These are phyloP conservation scores for Pygocentrus nattereri DNA, from an alignment of 2,797 vertebrate species.

Conservation along the genomic window DNA sequence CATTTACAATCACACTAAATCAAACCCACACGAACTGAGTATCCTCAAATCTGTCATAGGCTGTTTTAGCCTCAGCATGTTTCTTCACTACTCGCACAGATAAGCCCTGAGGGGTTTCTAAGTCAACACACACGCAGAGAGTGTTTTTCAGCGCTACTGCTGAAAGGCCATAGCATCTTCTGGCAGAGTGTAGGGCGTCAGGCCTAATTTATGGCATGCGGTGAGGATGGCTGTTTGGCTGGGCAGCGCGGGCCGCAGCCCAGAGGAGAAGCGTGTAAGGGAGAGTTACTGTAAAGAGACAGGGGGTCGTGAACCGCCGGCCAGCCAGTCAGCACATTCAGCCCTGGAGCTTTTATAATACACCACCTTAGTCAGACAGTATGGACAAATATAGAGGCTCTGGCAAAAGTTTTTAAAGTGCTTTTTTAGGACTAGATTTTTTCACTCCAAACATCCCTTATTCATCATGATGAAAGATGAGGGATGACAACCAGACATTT, in stretches of 20 bases:
- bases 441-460: slow-evolving; percentile 4
- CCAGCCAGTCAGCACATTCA: slow-evolving; percentile 32
- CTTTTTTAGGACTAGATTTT: background rate
- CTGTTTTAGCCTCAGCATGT: slow-evolving; percentile 10
- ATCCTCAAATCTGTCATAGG: slow-evolving; percentile 17
- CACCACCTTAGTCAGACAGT: slow-evolving; percentile 14
- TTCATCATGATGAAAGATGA: slow-evolving; percentile 6
- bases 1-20: slow-evolving; percentile 5
- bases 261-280: slow-evolving; percentile 20
- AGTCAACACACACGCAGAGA: slow-evolving; percentile 27
- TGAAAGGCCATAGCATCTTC: slow-evolving; percentile 36
- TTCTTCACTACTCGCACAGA: background rate
- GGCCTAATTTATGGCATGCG: slow-evolving; percentile 48
- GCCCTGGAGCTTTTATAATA: slow-evolving; percentile 14
- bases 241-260: slow-evolving; percentile 21
- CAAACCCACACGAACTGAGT: background rate
- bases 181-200: slow-evolving; percentile 17
- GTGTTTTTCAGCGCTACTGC: slow-evolving; percentile 37
- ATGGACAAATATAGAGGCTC: slow-evolving; percentile 8
- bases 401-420: background rate
- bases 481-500: background rate
- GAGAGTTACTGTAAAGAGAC: slow-evolving; percentile 46
- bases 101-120: slow-evolving; percentile 38
- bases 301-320: slow-evolving; percentile 21
- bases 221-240: slow-evolving; percentile 50